Base-by-base conservation (phyloP, 1,140 invertebrate genomes). In the Cheumatopsyche charites region DNA sequence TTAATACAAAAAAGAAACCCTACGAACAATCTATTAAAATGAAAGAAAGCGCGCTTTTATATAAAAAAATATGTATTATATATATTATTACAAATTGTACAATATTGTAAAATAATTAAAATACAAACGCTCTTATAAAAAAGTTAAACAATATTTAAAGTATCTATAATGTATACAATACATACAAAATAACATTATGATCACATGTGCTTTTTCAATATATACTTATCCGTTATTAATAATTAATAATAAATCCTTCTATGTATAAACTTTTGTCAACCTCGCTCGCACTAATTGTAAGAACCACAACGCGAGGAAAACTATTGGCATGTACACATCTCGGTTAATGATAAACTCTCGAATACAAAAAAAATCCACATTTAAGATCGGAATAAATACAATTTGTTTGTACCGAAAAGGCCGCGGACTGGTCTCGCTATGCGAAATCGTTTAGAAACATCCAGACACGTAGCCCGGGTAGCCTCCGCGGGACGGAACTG, bases 131-230 rank as follows among this genome's bases (percentile, higher is more conserved):
- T 75, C 74, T 75, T 75, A 75, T 73, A 75, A 75, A 75, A 75
- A 75, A 75, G 52, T 66, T 61, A 65, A 75, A 73, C 71, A 70
- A 73, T 71, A 73, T 75, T 75, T 68, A 75, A 75, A 75, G 42
- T 75, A 71, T 75, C 72, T 70, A 73, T 49, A 75, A 62, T 75
- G 74, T 75, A 75, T 75, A 75, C 69, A 71, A 75, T 75, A 75
- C 74, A 75, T 75, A 75, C 74, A 75, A 75, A 73, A 75, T 75
- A 75, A 75, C 74, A 73, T 75, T 73, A 75, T 67, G 71, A 75
- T 75, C 74, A 75, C 74, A 75, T 67, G 74, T 75, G 74, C 74
- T 75, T 75, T 75, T 75, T 73, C 62, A 71, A 67, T 71, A 73
- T n/a, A n/a, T 66, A 74, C 11, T 58, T 58, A 58, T 25, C 23